Conservation (phyloP, 2,888 invertebrate species). For the Aricia artaxerxes region DNA sequence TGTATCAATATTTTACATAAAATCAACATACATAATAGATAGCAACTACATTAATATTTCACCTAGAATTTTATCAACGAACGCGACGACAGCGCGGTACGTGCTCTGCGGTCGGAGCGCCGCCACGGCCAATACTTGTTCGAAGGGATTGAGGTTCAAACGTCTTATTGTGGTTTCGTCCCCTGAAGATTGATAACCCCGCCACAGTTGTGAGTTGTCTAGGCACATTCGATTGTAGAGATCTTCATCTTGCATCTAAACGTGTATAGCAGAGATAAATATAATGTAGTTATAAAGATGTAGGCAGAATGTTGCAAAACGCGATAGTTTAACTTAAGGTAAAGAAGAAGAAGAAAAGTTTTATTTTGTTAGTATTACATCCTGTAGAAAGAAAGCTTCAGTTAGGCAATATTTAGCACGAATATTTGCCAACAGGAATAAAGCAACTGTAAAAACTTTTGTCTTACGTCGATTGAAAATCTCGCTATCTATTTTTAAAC, state of each 20-base stretch:
- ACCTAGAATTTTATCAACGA: slow-evolving; percentile 85
- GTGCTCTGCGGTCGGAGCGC: slow-evolving; percentile 91
- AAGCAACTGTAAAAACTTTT: no score
- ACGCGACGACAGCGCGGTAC: slow-evolving; percentile 86
- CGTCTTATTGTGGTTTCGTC: slow-evolving; percentile 83
- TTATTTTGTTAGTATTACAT: neutral
- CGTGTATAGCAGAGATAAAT: slow-evolving; percentile 32
- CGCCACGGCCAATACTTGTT: slow-evolving; percentile 89
- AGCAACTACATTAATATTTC: neutral
- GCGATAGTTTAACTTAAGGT: no score
- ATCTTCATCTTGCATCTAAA: slow-evolving; percentile 79
- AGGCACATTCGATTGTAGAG: slow-evolving; percentile 83
- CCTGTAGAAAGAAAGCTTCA: neutral
- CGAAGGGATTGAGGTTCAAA: slow-evolving; percentile 85
- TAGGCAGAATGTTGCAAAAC: no score
- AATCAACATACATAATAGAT: neutral
- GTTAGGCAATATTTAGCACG: neutral
- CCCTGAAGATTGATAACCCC: slow-evolving; percentile 82
- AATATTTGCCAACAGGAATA: no score
- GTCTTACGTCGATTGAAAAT: neutral
- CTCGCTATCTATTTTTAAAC: neutral
- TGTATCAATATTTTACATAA: no score
- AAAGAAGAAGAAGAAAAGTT: neutral
- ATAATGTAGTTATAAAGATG: neutral
- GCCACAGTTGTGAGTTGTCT: slow-evolving; percentile 84